Percentiles rank a stretch among this genome's conserved stretches.
Conservation (phyloP, 64 coral and sea anemone genomes). For the Montipora sp. region DNA sequence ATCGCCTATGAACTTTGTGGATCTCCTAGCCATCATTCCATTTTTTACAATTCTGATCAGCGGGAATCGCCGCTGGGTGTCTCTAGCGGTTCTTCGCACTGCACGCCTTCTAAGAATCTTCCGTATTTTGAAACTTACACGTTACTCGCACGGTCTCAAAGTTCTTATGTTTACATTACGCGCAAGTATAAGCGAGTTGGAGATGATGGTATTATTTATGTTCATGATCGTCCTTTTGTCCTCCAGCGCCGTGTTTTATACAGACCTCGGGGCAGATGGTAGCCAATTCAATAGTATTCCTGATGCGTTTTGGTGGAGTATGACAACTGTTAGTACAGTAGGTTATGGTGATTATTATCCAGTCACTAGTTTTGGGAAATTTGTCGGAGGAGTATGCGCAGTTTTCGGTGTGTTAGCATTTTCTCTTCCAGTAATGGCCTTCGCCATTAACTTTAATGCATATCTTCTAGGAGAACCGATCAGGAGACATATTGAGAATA, state of each 20-base stretch:
- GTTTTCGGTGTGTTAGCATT: slow-evolving; percentile 88
- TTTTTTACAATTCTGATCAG: slow-evolving; percentile 86
- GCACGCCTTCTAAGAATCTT: slow-evolving; percentile 78
- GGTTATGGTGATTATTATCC: slow-evolving; percentile 91
- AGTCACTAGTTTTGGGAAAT: slow-evolving; percentile 59
- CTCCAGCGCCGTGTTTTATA: slow-evolving; percentile 84
- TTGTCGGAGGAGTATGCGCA: slow-evolving; percentile 87
- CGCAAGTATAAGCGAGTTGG: slow-evolving; percentile 87
- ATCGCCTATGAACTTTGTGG: slow-evolving; percentile 81
- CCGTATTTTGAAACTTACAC: slow-evolving; percentile 87
- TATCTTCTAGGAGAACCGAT: slow-evolving; percentile 93
- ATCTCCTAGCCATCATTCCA: slow-evolving; percentile 85
- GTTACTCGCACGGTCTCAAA: slow-evolving; percentile 87
- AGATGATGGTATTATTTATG: slow-evolving; percentile 86
- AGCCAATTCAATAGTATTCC: slow-evolving; percentile 82
- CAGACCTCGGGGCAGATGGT: slow-evolving; percentile 63
- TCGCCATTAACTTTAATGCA: slow-evolving; percentile 92
- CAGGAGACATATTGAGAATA: slow-evolving; percentile 23
- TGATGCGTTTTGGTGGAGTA: slow-evolving; percentile 90
- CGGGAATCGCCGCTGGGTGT: slow-evolving; percentile 62
- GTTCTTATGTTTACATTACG: slow-evolving; percentile 82
- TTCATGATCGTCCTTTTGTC: slow-evolving; percentile 83
- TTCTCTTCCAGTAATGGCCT: slow-evolving; percentile 90
- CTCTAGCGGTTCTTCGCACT: slow-evolving; percentile 74
- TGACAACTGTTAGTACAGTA: slow-evolving; percentile 85